Evolutionary conservation across 2,113 vertebrate species (phyloP), one percentile per base, ranked within the genome.

Genomic region (Nothocercus julius): DNA sequence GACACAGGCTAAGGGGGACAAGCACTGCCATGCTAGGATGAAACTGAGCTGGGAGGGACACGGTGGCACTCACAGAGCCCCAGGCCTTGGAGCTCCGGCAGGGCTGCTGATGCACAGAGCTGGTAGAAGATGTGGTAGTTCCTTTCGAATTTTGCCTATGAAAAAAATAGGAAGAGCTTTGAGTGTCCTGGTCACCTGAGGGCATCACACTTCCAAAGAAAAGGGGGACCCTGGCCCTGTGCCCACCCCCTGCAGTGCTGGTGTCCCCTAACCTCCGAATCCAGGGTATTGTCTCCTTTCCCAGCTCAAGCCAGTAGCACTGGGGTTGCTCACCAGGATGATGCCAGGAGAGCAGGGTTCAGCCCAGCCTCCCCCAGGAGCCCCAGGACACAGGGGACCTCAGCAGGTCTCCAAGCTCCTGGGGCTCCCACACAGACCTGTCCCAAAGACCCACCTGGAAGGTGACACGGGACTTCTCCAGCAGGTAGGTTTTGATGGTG

Each of bases 401-500:
- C n/a, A 22, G 59, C 17, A 9, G 6, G 27, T 36, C n/a, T 62
- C 66, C 40, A 24, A 45, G 44, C 40, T 42, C 38, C 12, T 18
- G 56, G 14, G 32, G 11, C 32, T 30, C 12, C 56, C 12, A 21
- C 42, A 38, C 38, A 27, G 28, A 17, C 30, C 53, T 38, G 8
- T 32, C 54, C 42, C 51, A 20, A 16, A 40, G 36, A 70, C 89
- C 28, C 77, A 98, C 98, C 97, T 98, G 98, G 91, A 98, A 98
- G 76, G 98, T 98, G 32, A 98, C 98, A 73, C 97, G 94, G 11
- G 98, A 98, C 96, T 98, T 98, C 97, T 98, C 98, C 96, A 98
- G 79, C 44, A 98, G 95, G 73, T 98, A 98, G 5, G 98, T 98
- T 95, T 97, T 98, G 98, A 98, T 97, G 86, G 98, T 98, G 13